These are phyloP conservation scores for Scaptomyza reducta DNA, from an alignment of 2,888 invertebrate species.

Conservation along the genomic window DNA sequence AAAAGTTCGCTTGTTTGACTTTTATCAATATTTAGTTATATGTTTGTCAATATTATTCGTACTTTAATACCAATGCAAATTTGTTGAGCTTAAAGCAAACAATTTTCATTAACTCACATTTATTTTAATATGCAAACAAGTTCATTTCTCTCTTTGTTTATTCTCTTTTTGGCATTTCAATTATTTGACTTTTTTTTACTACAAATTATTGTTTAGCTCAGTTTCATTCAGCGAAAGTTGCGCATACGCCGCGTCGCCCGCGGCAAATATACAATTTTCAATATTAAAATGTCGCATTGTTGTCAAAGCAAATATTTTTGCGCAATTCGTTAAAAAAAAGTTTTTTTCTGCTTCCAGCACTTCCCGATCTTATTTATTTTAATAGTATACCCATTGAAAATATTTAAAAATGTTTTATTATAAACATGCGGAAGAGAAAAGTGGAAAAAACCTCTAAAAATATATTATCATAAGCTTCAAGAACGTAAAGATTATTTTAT, in stretches of 20 bases:
- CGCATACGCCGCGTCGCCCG: constrained; percentile 54
- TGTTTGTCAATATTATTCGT: too few species aligned
- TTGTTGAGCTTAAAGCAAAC: background rate
- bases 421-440: background rate
- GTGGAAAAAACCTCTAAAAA: background rate
- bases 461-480: too few species aligned
- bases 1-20: background rate
- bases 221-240: constrained; percentile 46
- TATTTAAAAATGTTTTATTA: too few species aligned
- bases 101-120: background rate
- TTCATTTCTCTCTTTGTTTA: background rate
- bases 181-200: background rate
- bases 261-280: constrained; percentile 5
- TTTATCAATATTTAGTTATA: background rate
- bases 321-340: background rate
- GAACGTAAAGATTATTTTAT: too few species aligned
- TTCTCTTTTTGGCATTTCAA: background rate
- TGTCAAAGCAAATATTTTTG: constrained; percentile 62
- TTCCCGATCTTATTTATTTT: background rate
- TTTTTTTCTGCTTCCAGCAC: background rate
- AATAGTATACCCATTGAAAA: background rate
- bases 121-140: background rate
- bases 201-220: constrained; percentile 3
- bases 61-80: background rate
- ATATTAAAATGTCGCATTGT: constrained; percentile 29